phyloP scores from a whole-genome alignment of 2,888 invertebrate species.

The Quadroppia sp. region DNA sequence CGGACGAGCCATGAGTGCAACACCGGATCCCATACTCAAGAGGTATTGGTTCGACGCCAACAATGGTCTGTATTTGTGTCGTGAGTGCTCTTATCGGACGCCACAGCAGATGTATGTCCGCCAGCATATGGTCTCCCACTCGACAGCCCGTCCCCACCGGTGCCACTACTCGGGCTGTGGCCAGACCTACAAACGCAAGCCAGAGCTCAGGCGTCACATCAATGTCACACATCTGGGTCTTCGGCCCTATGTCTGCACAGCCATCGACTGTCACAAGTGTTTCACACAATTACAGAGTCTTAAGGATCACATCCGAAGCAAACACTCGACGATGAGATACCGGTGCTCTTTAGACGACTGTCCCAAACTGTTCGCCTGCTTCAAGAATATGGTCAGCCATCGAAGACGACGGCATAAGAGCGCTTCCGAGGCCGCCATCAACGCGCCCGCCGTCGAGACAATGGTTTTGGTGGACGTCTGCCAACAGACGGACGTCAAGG shows the following conservation, averaged over 20 bases:
- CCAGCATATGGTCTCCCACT: conserved; percentile 7
- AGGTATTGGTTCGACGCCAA: too few species aligned
- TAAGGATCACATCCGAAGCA: neutral
- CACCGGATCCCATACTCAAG: too few species aligned
- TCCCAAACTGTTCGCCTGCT: neutral
- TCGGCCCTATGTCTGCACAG: neutral
- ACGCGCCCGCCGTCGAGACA: too few species aligned
- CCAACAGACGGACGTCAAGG: neutral
- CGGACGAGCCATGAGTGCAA: too few species aligned
- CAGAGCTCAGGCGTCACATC: neutral
- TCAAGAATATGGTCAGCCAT: neutral
- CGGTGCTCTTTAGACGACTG: neutral
- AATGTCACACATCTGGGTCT: neutral
- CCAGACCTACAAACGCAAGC: neutral
- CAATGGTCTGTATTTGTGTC: too few species aligned
- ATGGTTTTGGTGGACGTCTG: neutral
- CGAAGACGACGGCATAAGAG: neutral
- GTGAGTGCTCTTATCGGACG: too few species aligned
- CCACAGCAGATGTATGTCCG: too few species aligned
- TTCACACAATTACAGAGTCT: neutral
- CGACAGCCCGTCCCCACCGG: neutral
- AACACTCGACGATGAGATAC: neutral
- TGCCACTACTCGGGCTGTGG: neutral
- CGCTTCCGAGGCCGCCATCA: too few species aligned
- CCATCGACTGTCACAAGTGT: neutral